These are phyloP conservation scores for Mercenaria mercenaria DNA, from an alignment of 1,140 invertebrate genomes.

Conservation along the genomic window DNA sequence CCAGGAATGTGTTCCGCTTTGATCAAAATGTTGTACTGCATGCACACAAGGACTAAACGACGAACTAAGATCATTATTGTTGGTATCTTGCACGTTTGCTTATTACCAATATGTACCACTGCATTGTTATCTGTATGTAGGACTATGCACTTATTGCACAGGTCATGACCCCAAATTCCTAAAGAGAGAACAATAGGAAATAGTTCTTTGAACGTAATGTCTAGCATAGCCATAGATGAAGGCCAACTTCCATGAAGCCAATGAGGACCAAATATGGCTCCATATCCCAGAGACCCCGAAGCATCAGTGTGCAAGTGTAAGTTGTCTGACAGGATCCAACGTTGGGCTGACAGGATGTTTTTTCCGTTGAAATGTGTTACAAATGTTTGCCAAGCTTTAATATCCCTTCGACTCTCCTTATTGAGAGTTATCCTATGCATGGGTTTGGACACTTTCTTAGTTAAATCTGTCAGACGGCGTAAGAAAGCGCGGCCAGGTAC, in stretches of 20 bases:
- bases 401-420: constrained; percentile 22
- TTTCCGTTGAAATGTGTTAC: constrained; percentile 56
- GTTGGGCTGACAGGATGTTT: neutral
- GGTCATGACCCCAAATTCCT: constrained; percentile 22
- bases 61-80: constrained; percentile 59
- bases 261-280: constrained; percentile 18
- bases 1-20: constrained; percentile 63
- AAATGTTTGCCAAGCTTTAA: constrained; percentile 43
- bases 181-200: constrained; percentile 60
- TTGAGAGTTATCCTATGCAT: neutral
- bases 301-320: constrained; percentile 60
- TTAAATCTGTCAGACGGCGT: constrained; percentile 51
- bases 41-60: constrained; percentile 11
- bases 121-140: constrained; percentile 59
- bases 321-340: neutral
- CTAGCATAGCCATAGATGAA: neutral
- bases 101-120: constrained; percentile 65
- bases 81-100: constrained; percentile 6
- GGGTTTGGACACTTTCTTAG: constrained; percentile 36
- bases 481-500: neutral
- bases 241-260: neutral
- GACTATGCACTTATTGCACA: constrained; percentile 26
- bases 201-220: constrained; percentile 52
- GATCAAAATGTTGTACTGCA: constrained; percentile 66
- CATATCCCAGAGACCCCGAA: constrained; percentile 17